Evolutionary conservation across 2,888 invertebrate genomes (phyloP), one percentile per base, ranked within the genome.

Genomic region (Spatulosminthurus flaviceps): DNA sequence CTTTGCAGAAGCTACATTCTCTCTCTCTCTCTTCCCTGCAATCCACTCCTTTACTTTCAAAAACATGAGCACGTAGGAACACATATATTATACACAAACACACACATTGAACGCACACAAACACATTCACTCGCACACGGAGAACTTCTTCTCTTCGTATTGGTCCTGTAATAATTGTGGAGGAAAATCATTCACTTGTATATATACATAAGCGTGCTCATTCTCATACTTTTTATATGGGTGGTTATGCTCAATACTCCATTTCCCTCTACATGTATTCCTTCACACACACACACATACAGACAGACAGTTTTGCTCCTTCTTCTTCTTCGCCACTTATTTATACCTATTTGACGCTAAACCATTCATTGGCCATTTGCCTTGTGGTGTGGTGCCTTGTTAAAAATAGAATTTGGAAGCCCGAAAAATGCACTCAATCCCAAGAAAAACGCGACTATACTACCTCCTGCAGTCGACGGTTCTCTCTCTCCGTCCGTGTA

Each of bases 311-410:
- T 42, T 41, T 42, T 21, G 71, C 74, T 51, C 51, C 51, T 34
- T 51, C 66, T 60, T 69, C 34, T 75, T 51, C 41, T 60, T 70
- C 34, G 22, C 61, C 77, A 71, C 74, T 80, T 80, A 79, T 80
- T 80, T 80, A 82, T 79, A 80, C 81, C 79, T 80, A 80, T 82
- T 79, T 81, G 61, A 78, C 79, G 79, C 77, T 61, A 83, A 81
- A 73, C 82, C 75, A 81, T 81, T 79, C 80, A 83, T 84, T 84
- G 83, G 84, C 82, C 82, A 83, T 83, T 84, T 84, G 82, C 82
- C 84, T 83, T 81, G 82, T 83, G 83, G 83, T 78, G 78, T 76
- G 73, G 73, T 78, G 43, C 67, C 77, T 74, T 82, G 79, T 75
- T 81, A 81, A 76, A 81, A 81, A 80, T 79, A 81, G 80, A 80